phyloP scores from a whole-genome alignment of 1,140 invertebrate species.

The Lordiphosa mommai region DNA sequence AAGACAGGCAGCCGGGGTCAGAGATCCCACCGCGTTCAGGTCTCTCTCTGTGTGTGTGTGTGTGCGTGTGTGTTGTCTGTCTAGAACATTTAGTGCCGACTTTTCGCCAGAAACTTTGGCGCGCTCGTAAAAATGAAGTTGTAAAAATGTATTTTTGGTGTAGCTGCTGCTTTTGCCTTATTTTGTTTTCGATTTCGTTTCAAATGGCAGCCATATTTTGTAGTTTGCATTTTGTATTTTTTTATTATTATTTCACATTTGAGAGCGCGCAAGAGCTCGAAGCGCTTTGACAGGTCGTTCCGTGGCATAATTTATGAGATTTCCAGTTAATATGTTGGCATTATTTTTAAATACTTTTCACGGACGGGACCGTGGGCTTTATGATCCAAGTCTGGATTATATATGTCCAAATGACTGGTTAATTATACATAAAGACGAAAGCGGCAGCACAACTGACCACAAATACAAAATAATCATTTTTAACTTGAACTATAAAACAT shows the following conservation, averaged over 20 bases:
- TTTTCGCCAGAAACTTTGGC: slow-evolving; percentile 44
- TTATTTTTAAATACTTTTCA: slow-evolving; percentile 56
- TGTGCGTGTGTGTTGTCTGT: no score
- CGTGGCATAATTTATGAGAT: slow-evolving; percentile 60
- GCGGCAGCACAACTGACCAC: slow-evolving; percentile 22
- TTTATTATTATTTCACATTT: no score
- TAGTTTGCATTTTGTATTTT: slow-evolving; percentile 36
- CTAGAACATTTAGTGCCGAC: slow-evolving; percentile 29
- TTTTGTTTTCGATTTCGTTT: slow-evolving; percentile 71
- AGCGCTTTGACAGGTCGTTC: slow-evolving; percentile 46
- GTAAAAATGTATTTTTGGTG: slow-evolving; percentile 65
- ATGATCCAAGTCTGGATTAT: slow-evolving; percentile 44
- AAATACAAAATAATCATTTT: slow-evolving; percentile 10
- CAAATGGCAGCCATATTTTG: slow-evolving; percentile 55
- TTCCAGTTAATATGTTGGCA: slow-evolving; percentile 71
- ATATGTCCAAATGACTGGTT: slow-evolving; percentile 34
- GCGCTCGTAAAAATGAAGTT: slow-evolving; percentile 66
- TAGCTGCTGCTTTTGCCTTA: slow-evolving; percentile 13
- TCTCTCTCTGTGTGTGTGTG: no score
- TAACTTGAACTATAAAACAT: slow-evolving; percentile 56
- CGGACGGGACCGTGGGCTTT: background rate
- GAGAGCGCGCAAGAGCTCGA: background rate
- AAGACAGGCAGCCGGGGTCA: slow-evolving; percentile 45
- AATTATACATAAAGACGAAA: slow-evolving; percentile 48
- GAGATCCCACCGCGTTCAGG: background rate